Percentiles rank a stretch among this genome's conserved stretches.
These are phyloP conservation scores for Argyresthia albistria DNA, from an alignment of 2,888 invertebrate species.

Conservation along the genomic window DNA sequence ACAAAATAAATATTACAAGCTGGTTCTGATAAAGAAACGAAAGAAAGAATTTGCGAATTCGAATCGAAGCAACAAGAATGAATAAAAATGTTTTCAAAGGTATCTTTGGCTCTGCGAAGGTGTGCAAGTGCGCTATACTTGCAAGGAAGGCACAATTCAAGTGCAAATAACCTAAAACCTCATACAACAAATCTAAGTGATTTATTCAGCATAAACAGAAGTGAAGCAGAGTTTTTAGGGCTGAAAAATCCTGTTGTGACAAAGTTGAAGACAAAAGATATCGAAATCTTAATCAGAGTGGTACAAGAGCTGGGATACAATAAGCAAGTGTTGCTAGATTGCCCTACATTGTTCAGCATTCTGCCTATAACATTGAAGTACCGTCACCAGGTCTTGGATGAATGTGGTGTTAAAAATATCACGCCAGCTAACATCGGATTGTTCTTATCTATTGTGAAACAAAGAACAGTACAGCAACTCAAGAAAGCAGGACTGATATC, in stretches of 20 bases:
- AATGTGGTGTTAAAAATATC: slow-evolving; percentile 47
- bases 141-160: background rate
- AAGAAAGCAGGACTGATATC: slow-evolving; percentile 31
- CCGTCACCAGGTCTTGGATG: slow-evolving; percentile 43
- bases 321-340: slow-evolving; percentile 28
- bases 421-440: slow-evolving; percentile 25
- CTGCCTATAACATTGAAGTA: slow-evolving; percentile 47
- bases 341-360: slow-evolving; percentile 43
- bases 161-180: background rate
- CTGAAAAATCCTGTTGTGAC: slow-evolving; percentile 43
- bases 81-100: too few relatives aligned
- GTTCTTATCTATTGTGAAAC: slow-evolving; percentile 41
- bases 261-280: slow-evolving; percentile 29
- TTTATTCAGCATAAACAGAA: slow-evolving; percentile 34
- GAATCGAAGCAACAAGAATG: too few relatives aligned
- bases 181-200: slow-evolving; percentile 24
- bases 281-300: slow-evolving; percentile 29
- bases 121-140: too few relatives aligned
- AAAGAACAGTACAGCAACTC: slow-evolving; percentile 39
- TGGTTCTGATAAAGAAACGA: background rate
- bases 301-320: slow-evolving; percentile 38
- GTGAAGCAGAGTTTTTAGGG: slow-evolving; percentile 35
- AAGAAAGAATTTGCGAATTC: background rate
- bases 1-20: too few relatives aligned
- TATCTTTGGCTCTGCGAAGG: too few relatives aligned